Evolutionary conservation across 1,140 invertebrate genomes (phyloP).

Genomic region (Psix sp.): DNA sequence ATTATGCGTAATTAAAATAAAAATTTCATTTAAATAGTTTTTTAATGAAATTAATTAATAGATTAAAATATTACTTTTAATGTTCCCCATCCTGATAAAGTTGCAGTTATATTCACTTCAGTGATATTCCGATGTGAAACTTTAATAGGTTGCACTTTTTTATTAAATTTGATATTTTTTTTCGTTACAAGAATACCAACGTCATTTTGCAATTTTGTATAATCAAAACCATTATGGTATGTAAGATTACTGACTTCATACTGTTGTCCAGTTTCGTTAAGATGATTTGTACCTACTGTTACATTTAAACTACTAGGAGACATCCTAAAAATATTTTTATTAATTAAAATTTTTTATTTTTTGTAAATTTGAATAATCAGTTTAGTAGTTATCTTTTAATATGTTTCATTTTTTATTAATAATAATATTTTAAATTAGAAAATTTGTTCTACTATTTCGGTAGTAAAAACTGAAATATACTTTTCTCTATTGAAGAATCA

Average conservation of each 20-base stretch:
- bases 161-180: conserved; percentile 59
- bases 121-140: conserved; percentile 50
- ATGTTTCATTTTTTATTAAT: no score
- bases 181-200: conserved; percentile 75
- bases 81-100: conserved; percentile 76
- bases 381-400: no score
- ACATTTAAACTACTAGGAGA: conserved; percentile 24
- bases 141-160: conserved; percentile 63
- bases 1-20: background rate
- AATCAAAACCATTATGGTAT: conserved; percentile 68
- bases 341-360: no score
- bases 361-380: no score
- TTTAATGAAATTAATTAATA: conserved; percentile 6
- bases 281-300: conserved; percentile 47
- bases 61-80: conserved; percentile 22
- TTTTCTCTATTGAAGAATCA: no score
- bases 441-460: no score
- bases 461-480: no score
- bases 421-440: background rate
- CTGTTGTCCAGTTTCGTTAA: conserved; percentile 43
- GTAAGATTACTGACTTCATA: conserved; percentile 63
- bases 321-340: conserved; percentile 4
- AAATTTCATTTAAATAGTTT: no score
- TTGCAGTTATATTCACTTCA: conserved; percentile 42
- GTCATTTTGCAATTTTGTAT: conserved; percentile 68